Conservation (phyloP, 2,888 invertebrate genomes). For the Agriotes lineatus region DNA sequence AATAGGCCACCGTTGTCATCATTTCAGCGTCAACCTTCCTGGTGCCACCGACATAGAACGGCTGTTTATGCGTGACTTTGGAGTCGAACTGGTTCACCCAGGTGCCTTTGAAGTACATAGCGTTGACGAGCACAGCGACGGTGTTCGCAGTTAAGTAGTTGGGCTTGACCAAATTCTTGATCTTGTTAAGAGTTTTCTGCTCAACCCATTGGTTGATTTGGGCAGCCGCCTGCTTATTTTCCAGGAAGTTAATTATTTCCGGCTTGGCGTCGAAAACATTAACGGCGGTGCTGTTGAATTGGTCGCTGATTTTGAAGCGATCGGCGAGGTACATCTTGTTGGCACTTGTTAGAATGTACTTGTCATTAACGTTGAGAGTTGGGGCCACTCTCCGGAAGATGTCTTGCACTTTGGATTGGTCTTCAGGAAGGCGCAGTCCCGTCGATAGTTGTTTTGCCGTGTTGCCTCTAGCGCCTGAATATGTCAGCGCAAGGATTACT, state of each 20-base stretch:
- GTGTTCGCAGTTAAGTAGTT: constrained; percentile 50
- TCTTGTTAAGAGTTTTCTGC: constrained; percentile 59
- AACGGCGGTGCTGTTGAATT: constrained; percentile 70
- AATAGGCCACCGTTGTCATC: constrained; percentile 53
- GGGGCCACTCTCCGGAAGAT: constrained; percentile 44
- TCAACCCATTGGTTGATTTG: constrained; percentile 62
- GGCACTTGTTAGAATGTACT: constrained; percentile 54
- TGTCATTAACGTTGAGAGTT: constrained; percentile 42
- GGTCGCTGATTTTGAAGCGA: constrained; percentile 68
- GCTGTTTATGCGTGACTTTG: constrained; percentile 46
- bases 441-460: constrained; percentile 53
- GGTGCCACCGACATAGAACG: constrained; percentile 50
- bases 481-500: constrained; percentile 56
- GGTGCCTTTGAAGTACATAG: constrained; percentile 59
- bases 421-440: constrained; percentile 45
- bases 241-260: constrained; percentile 61
- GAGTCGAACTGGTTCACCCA: constrained; percentile 51
- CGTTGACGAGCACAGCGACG: constrained; percentile 59
- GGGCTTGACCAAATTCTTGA: constrained; percentile 55
- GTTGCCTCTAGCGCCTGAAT: constrained; percentile 57
- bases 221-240: constrained; percentile 47
- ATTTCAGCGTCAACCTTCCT: constrained; percentile 52
- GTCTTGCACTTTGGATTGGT: constrained; percentile 24
- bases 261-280: constrained; percentile 74
- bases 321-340: constrained; percentile 74